Base-by-base conservation (phyloP, 1,140 invertebrate genomes). In the Eufriesea mexicana region DNA sequence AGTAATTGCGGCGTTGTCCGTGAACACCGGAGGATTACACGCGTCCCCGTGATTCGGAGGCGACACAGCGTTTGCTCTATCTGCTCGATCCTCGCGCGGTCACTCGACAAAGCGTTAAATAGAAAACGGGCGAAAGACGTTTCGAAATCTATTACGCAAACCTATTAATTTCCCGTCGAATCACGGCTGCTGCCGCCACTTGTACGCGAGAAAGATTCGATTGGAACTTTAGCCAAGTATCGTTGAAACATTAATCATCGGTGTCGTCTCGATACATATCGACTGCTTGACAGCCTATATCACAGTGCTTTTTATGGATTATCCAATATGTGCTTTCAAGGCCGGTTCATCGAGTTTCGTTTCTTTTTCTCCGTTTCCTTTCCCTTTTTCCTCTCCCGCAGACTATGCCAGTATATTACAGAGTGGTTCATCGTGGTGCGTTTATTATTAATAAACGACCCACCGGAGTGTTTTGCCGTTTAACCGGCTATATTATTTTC, bases 1-100 rank as follows among this genome's bases (percentile, higher is more conserved):
- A 75, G 77, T 89, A 91, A 91, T 91, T 90, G 89, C 84, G 81
- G 54, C 83, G 83, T 79, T 83, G 66, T 55, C 78, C 20, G 20
- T 25, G 47, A 75, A 84, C 35, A 67, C n/a, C 45, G 28, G 79
- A 86, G 85, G 70, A 88, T 83, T 84, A 55, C 79, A 23, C 51
- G 77, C 20, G 70, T 54, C 25, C 23, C 25, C 12, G 18, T 8
- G 76, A 47, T 67, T 78, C 45, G 42, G 4, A 59, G 35, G 35
- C 51, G 25, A 20, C 76, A 9, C 0, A 25, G 18, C 35, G 49
- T 5, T 9, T 18, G 23, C 23, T n/a, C 45, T 49, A 49, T 68
- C 14, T 7, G 23, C 66, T 18, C 75, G 55, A 35, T 4, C 51
- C 57, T 64, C 18, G 61, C 45, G 16, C 23, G 57, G 62, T 86